Evolutionary conservation across 1,140 invertebrate species (phyloP).

Genomic region (Nephotettix cincticeps): DNA sequence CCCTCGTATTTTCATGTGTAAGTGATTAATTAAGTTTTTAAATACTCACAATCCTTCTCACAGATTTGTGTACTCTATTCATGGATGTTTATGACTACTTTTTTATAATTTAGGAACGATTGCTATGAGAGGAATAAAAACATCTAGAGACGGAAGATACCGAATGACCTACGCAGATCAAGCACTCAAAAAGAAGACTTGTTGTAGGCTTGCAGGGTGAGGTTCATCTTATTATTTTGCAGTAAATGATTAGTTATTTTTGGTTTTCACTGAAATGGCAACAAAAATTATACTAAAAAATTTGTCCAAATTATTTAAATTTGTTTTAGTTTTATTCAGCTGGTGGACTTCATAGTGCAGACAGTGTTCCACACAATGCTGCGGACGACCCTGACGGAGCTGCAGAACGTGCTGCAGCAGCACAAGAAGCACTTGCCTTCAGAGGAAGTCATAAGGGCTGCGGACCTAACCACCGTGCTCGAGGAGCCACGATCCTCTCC

Average conservation of each 20-base stretch:
- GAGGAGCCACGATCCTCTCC: conserved; percentile 36
- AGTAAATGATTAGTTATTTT: too few relatives aligned
- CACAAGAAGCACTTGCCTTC: conserved; percentile 60
- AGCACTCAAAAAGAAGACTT: conserved; percentile 74
- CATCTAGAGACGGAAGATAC: conserved; percentile 47
- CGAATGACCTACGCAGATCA: conserved; percentile 82
- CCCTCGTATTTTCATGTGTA: too few relatives aligned
- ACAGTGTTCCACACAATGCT: conserved; percentile 66
- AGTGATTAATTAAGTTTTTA: too few relatives aligned
- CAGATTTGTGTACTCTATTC: too few relatives aligned
- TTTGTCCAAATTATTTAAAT: conserved; percentile 5
- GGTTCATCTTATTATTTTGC: too few relatives aligned
- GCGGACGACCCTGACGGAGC: conserved; percentile 60
- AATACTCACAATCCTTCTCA: too few relatives aligned
- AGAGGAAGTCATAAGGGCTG: conserved; percentile 42
- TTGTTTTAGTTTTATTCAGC: conserved; percentile 65
- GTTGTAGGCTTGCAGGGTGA: conserved; percentile 67
- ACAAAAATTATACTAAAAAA: not conserved
- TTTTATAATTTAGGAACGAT: conserved; percentile 28
- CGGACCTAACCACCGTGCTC: conserved; percentile 34
- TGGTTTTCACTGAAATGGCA: too few relatives aligned
- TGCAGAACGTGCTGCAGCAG: conserved; percentile 57
- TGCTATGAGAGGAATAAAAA: conserved; percentile 42
- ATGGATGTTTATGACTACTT: too few relatives aligned
- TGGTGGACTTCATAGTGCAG: conserved; percentile 71